phyloP scores from a whole-genome alignment of 2,888 invertebrate genomes.

The Eupithecia insigniata region DNA sequence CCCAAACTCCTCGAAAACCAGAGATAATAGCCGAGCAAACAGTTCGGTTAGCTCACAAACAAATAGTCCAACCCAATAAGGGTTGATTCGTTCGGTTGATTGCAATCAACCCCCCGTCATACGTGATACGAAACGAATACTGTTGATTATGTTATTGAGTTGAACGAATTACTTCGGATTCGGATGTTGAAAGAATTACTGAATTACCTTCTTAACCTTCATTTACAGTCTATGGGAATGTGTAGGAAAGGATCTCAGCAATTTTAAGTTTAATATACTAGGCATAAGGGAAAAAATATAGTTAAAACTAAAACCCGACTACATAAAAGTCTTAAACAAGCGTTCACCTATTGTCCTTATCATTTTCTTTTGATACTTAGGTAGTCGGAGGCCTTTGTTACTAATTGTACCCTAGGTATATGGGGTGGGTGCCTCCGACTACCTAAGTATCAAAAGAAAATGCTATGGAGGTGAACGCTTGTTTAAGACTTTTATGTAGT shows the following conservation, averaged over 20 bases:
- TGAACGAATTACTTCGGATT: constrained; percentile 16
- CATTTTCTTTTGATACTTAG: too few relatives aligned
- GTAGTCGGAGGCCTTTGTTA: too few relatives aligned
- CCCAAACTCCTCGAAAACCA: constrained; percentile 29
- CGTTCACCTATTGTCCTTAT: too few relatives aligned
- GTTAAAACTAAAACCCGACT: too few relatives aligned
- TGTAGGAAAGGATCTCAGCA: not conserved
- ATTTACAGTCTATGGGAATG: not conserved
- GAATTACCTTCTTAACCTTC: not conserved
- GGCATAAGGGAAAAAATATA: too few relatives aligned
- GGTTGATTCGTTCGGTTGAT: constrained; percentile 73
- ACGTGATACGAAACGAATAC: constrained; percentile 38
- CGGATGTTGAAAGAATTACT: not conserved
- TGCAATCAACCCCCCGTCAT: constrained; percentile 69
- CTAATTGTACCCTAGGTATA: too few relatives aligned
- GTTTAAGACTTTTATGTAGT: too few relatives aligned
- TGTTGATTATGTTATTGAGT: constrained; percentile 38
- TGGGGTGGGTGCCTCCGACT: too few relatives aligned
- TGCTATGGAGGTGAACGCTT: too few relatives aligned
- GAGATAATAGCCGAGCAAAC: constrained; percentile 74
- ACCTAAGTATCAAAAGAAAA: too few relatives aligned
- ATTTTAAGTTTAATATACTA: too few relatives aligned
- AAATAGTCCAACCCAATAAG: constrained; percentile 76
- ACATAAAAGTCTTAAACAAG: too few relatives aligned
- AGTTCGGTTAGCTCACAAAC: constrained; percentile 67